These are phyloP conservation scores for Gasterosteus nipponicus DNA, from an alignment of 2,113 vertebrate species.

Conservation along the genomic window DNA sequence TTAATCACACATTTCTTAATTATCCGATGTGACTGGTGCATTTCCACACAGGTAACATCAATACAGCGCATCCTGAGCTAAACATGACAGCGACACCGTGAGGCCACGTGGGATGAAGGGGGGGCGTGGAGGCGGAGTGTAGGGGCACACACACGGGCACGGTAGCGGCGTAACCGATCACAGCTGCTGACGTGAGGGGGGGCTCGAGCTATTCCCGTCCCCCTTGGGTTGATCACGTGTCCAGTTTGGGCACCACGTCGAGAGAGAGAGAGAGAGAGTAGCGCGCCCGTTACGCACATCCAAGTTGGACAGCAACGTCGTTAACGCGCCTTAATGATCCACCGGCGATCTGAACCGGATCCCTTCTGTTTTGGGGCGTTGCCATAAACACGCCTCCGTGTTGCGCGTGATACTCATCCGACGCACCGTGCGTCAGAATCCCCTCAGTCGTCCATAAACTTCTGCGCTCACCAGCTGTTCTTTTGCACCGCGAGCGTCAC, in stretches of 20 bases:
- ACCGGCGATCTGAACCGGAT: constrained; percentile 24
- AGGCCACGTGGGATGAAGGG: constrained; percentile 40
- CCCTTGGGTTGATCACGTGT: constrained; percentile 69
- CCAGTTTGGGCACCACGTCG: constrained; percentile 48
- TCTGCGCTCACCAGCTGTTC: constrained; percentile 48
- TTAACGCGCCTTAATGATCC: constrained; percentile 33
- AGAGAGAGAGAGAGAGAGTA: constrained; percentile 8
- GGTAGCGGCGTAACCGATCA: constrained; percentile 62
- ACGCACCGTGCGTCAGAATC: constrained; percentile 29
- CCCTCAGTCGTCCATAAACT: constrained; percentile 54
- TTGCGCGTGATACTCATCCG: neutral
- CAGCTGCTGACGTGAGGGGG: constrained; percentile 59
- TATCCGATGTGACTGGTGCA: neutral
- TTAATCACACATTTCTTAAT: neutral
- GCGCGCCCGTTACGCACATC: constrained; percentile 60
- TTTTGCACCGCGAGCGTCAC: constrained; percentile 40
- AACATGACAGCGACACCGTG: constrained; percentile 55
- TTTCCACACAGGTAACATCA: neutral
- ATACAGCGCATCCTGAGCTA: neutral
- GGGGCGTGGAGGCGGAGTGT: constrained; percentile 11
- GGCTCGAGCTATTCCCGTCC: constrained; percentile 63
- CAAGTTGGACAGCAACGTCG: constrained; percentile 55
- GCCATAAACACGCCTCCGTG: neutral
- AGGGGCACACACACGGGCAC: constrained; percentile 36
- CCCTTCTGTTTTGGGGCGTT: constrained; percentile 58